Base-by-base conservation (phyloP, 2,113 vertebrate species). In the Cyprinodon tularosa region DNA sequence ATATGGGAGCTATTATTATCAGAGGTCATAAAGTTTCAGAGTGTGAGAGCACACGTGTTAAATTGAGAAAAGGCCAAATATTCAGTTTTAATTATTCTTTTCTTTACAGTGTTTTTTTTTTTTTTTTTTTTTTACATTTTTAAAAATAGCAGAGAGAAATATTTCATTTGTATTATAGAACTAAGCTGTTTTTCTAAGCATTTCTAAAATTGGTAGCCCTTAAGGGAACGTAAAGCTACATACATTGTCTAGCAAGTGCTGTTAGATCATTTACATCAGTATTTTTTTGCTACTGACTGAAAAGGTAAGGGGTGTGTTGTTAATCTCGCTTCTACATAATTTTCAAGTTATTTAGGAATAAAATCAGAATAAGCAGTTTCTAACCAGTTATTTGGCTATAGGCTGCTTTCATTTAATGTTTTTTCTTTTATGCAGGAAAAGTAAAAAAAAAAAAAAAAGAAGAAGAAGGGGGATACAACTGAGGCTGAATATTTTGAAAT, bases 11-110 rank as follows among this genome's bases (percentile, higher is more conserved):
- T 57, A 57, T 89, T 80, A 89, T 84, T 68, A 85, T 84, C 69
- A 65, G 85, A 85, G 84, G 80, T 88, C 68, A 79, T 15, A 59
- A 64, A 69, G 82, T 73, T 76, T 71, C 38, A 74, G 83, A 77
- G 57, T 83, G 81, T 84, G 81, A 76, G 47, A 69, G 71, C 40
- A 78, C 13, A 62, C 48, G 66, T 65, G 80, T 81, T 53, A 4
- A 0, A 3, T 9, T 9, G 9, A n/a, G 17, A 20, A 7, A 8
- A 57, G 50, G 8, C 50, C 1, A 57, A 10, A n/a, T 9, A n/a
- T 9, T 3, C 50, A 7, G 8, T 3, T 20, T 57, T 2, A n/a
- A n/a, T 57, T 9, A 57, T 29, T 29, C 29, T 1, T 29, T 29
- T 29, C 29, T 29, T 29, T 29, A 29, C 29, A 29, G 29, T 29